Base-by-base conservation (phyloP, 2,888 invertebrate species). In the Callimorpha dominula region DNA sequence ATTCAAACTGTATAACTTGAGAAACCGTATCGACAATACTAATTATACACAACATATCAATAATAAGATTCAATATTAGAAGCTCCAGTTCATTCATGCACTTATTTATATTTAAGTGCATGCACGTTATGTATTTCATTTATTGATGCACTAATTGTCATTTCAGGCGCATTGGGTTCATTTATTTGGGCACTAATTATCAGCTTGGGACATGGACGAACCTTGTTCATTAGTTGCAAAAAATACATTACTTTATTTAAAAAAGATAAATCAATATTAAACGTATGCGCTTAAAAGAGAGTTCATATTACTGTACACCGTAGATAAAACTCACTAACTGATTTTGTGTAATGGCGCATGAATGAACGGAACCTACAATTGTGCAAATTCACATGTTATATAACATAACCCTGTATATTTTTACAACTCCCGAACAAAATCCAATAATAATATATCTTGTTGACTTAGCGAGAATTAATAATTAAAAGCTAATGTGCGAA, bases 351-450 rank as follows among this genome's bases (percentile, higher is more conserved):
- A 20, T 9, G 68, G 67, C 42, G 67, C 43, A 71, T 72, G n/a
- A 78, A 64, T 66, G 62, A 63, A 71, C 68, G 60, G 12, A 14
- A 68, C 17, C 54, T 50, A 74, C 8, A 70, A 78, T 83, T 81
- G 79, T 85, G 79, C 77, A 78, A 73, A 46, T 72, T 75, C 65
- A 69, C 68, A 78, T 77, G 78, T 78, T 79, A 77, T 75, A 75
- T 78, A 76, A 82, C 80, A 80, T 83, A 90, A 89, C 91, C 91
- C 90, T 91, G 91, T 90, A 87, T 82, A 70, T 76, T 77, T 75
- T 74, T 78, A 78, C 76, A 84, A 71, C 77, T 78, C 76, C 76
- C 77, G 70, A 79, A 79, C 77, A 65, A 82, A 68, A 68, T 43
- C 31, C 52, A 72, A 43, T 67, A 71, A 65, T 68, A 77, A 78